Percentiles rank a stretch among this genome's conserved stretches.
Conservation (phyloP, 2,797 vertebrate species). For the Bovichtus diacanthus region DNA sequence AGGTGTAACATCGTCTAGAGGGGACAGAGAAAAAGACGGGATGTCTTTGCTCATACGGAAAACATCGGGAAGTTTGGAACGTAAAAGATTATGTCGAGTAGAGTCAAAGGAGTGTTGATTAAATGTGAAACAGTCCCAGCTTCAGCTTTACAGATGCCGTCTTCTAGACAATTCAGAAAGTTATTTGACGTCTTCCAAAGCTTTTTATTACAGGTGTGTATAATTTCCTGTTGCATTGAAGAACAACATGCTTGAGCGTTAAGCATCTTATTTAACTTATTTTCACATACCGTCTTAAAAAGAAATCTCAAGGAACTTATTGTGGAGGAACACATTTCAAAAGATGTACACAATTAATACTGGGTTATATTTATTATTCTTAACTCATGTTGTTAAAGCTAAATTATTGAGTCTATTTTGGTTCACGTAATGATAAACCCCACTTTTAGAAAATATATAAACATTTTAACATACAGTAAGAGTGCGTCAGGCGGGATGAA, state of each 20-base stretch:
- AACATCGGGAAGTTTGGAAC: neutral
- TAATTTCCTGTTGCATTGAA: too few relatives aligned
- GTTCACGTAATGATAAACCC: neutral
- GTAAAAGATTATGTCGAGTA: neutral
- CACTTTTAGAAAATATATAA: neutral
- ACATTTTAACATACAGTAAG: too few relatives aligned
- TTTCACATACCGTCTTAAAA: neutral
- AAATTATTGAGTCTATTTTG: neutral
- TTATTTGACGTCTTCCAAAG: neutral
- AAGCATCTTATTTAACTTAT: neutral
- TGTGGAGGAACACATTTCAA: neutral
- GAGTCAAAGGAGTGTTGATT: neutral
- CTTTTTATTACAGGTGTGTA: too few relatives aligned
- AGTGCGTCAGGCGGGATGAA: too few relatives aligned
- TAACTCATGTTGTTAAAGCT: neutral
- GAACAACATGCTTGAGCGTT: neutral
- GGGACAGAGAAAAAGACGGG: neutral
- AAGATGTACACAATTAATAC: neutral
- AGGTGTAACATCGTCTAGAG: conserved; percentile 89
- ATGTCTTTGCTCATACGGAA: neutral
- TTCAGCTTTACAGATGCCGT: neutral
- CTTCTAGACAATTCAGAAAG: too few relatives aligned
- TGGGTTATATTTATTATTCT: neutral
- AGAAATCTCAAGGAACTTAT: neutral
- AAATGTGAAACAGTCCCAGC: neutral